Percentiles rank a stretch among this genome's conserved stretches.
Conservation (phyloP, 2,888 invertebrate species). For the Meteorus cinctellus region DNA sequence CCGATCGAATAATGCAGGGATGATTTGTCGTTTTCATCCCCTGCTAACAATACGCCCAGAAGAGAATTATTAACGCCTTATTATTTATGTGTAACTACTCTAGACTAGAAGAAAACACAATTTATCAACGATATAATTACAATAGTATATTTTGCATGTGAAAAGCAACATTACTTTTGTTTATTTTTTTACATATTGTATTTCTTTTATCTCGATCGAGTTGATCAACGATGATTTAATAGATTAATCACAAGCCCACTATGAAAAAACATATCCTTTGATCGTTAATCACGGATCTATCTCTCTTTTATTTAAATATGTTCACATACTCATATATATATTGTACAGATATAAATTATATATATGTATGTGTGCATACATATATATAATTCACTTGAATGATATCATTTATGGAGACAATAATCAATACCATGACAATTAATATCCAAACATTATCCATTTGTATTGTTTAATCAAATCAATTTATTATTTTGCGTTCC, state of each 20-base stretch:
- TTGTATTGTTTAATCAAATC: neutral
- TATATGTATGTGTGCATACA: constrained; percentile 5
- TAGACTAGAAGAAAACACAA: constrained; percentile 68
- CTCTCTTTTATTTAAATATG: constrained; percentile 44
- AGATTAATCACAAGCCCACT: constrained; percentile 66
- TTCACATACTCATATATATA: constrained; percentile 4
- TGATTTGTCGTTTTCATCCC: too few relatives aligned
- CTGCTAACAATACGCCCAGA: too few relatives aligned
- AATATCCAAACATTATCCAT: neutral
- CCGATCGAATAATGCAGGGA: too few relatives aligned
- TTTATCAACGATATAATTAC: constrained; percentile 71
- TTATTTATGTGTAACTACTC: neutral
- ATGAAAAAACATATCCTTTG: constrained; percentile 60
- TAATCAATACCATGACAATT: constrained; percentile 8
- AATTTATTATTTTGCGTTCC: constrained; percentile 4
- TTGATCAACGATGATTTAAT: constrained; percentile 61
- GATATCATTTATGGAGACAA: constrained; percentile 11
- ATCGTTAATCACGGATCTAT: constrained; percentile 57
- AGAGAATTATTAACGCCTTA: too few relatives aligned
- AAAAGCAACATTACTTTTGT: constrained; percentile 62
- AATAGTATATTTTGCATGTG: constrained; percentile 68
- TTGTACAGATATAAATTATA: neutral
- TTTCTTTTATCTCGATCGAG: constrained; percentile 52
- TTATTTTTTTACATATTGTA: constrained; percentile 64
- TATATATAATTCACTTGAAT: constrained; percentile 12